Evolutionary conservation across 2,888 invertebrate genomes (phyloP).

Genomic region (Iselma pallidipennis): DNA sequence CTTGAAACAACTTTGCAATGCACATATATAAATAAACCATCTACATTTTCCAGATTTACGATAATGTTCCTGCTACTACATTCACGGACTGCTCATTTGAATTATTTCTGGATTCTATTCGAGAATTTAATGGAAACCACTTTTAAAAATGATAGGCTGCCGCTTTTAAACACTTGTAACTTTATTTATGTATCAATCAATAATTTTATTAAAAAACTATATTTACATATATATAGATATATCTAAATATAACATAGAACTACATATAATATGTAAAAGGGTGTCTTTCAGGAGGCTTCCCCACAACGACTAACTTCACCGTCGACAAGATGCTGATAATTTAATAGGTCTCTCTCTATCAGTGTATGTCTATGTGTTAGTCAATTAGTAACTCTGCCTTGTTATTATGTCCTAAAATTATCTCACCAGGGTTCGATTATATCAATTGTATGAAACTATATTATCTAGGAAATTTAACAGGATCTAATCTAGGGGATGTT

Average conservation of each 20-base stretch:
- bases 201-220: neutral
- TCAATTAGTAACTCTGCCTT: conserved; percentile 50
- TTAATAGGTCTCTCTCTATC: conserved; percentile 48
- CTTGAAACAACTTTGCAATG: conserved; percentile 12
- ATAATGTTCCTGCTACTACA: conserved; percentile 12
- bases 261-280: too few species aligned
- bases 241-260: too few species aligned
- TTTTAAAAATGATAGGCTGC: neutral
- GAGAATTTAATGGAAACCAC: neutral
- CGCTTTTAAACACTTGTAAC: neutral
- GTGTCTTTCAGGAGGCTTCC: neutral
- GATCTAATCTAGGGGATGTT: conserved; percentile 12
- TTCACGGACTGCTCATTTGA: neutral
- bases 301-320: conserved; percentile 37
- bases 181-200: neutral
- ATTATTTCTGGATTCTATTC: neutral
- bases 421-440: conserved; percentile 48
- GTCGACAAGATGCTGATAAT: conserved; percentile 48
- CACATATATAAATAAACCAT: conserved; percentile 23
- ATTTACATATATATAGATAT: too few species aligned
- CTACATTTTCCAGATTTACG: conserved; percentile 23
- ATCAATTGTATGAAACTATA: conserved; percentile 37
- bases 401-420: conserved; percentile 49
- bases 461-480: conserved; percentile 24
- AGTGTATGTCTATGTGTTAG: neutral